Evolutionary conservation across 53 echinoderm and acorn worm species (phyloP).

Genomic region (Arbacia lixula): DNA sequence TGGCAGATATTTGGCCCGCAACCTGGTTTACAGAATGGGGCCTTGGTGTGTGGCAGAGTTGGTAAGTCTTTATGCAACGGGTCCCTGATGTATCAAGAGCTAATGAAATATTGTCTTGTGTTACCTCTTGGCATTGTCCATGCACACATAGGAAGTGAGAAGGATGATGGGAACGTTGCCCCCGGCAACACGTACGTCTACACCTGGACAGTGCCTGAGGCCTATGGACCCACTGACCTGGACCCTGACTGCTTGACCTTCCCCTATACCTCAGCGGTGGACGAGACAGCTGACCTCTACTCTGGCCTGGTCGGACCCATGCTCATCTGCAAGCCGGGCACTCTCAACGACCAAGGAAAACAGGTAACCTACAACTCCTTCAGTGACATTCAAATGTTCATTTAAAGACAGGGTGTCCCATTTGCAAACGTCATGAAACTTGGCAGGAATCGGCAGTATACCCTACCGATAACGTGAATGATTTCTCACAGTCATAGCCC

Average conservation of each 20-base stretch:
- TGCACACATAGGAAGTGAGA: background rate
- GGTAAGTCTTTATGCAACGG: background rate
- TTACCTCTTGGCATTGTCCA: too few relatives aligned
- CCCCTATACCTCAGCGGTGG: slow-evolving; percentile 54
- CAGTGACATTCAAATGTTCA: background rate
- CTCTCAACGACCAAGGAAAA: slow-evolving; percentile 51
- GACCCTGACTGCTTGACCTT: slow-evolving; percentile 62
- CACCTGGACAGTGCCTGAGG: slow-evolving; percentile 64
- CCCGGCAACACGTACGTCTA: slow-evolving; percentile 57
- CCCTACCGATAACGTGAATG: too few relatives aligned
- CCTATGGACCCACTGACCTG: slow-evolving; percentile 37
- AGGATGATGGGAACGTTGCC: slow-evolving; percentile 51
- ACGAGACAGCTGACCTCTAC: slow-evolving; percentile 57
- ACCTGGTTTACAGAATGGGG: too few relatives aligned
- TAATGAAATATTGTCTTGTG: too few relatives aligned
- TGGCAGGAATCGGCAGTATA: too few relatives aligned
- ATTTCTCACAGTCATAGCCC: too few relatives aligned
- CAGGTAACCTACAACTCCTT: background rate
- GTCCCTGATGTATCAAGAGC: too few relatives aligned
- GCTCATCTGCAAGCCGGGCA: slow-evolving; percentile 63
- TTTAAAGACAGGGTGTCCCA: too few relatives aligned
- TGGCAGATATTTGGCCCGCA: too few relatives aligned
- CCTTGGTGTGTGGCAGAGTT: too few relatives aligned
- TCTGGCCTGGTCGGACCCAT: slow-evolving; percentile 73
- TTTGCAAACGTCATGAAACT: too few relatives aligned